These are phyloP conservation scores for Linnaemya tessellans DNA, from an alignment of 2,888 invertebrate species.

Conservation along the genomic window DNA sequence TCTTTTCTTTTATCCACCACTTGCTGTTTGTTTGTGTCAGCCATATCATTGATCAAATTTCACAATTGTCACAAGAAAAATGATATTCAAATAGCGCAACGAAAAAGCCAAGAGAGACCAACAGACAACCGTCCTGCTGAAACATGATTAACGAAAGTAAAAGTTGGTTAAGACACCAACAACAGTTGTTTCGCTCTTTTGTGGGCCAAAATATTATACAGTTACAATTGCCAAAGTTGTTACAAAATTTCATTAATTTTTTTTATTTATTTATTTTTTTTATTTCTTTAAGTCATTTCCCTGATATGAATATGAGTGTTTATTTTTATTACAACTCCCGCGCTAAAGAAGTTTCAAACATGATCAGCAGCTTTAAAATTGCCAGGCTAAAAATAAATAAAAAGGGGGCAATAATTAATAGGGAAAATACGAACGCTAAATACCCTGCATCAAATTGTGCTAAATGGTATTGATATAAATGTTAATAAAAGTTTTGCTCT, in stretches of 20 bases:
- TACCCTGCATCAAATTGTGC: neutral
- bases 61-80: slow-evolving; percentile 60
- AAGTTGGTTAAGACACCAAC: slow-evolving; percentile 58
- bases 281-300: slow-evolving; percentile 16
- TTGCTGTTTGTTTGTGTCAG: slow-evolving; percentile 54
- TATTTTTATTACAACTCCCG: slow-evolving; percentile 57
- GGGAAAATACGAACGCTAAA: neutral
- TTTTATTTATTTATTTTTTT: too few relatives aligned
- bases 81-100: slow-evolving; percentile 32
- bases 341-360: slow-evolving; percentile 64
- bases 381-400: neutral
- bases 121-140: slow-evolving; percentile 19
- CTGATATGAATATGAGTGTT: slow-evolving; percentile 22
- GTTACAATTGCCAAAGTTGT: slow-evolving; percentile 60
- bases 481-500: too few relatives aligned
- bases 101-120: neutral
- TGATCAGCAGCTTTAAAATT: slow-evolving; percentile 44
- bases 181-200: neutral
- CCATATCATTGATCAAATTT: slow-evolving; percentile 65
- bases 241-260: slow-evolving; percentile 56
- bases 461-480: neutral
- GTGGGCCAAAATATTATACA: slow-evolving; percentile 44
- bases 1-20: slow-evolving; percentile 53
- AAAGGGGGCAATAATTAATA: neutral
- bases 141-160: slow-evolving; percentile 59